Base-by-base conservation (phyloP, 2,888 invertebrate genomes). In the Spatulosminthurus flaviceps region DNA sequence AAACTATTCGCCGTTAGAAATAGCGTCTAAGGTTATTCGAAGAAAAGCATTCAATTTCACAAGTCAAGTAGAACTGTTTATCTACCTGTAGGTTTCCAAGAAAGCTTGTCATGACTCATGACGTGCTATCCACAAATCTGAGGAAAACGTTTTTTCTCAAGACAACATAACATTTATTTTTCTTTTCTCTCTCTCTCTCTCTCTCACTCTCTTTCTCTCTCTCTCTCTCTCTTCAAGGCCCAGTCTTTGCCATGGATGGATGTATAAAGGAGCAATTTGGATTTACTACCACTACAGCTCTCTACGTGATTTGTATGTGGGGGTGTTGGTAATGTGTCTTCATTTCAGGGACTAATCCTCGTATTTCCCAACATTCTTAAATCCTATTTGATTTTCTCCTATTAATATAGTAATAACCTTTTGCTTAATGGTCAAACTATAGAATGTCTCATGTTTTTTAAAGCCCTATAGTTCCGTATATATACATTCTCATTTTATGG, bases 21-120 rank as follows among this genome's bases (percentile, higher is more conserved):
- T 28, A 22, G 41, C 29, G 13, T 34, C n/a, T 29, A 22, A 34
- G 29, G 29, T 34, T 70, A 34, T 70, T 69, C 29, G 28, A 41
- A 22, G 19, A 5, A 22, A n/a, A 70, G 42, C 41, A 70, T 70
- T 70, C 70, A 70, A 70, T 70, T 70, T 42, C 42, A 70, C 41
- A 70, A 70, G 42, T 21, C 70, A 70, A 70, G 70, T 70, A 34
- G 42, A 70, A 70, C 42, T 70, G 70, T 70, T 70, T 70, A 70
- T 70, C 42, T 70, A 70, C 70, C 70, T 70, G 70, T 13, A 19
- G 16, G 51, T 51, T 34, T 51, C 51, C 41, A 2, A 34, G 70
- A 34, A 34, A 41, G 70, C 70, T 70, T 70, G 70, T 70, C 42
- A 70, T 29, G 41, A 70, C 29, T 70, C 70, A 28, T 67, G 70